Percentiles rank a stretch among this genome's conserved stretches.
phyloP scores from a whole-genome alignment of 2,113 vertebrate genomes.

The Tor tambroides region DNA sequence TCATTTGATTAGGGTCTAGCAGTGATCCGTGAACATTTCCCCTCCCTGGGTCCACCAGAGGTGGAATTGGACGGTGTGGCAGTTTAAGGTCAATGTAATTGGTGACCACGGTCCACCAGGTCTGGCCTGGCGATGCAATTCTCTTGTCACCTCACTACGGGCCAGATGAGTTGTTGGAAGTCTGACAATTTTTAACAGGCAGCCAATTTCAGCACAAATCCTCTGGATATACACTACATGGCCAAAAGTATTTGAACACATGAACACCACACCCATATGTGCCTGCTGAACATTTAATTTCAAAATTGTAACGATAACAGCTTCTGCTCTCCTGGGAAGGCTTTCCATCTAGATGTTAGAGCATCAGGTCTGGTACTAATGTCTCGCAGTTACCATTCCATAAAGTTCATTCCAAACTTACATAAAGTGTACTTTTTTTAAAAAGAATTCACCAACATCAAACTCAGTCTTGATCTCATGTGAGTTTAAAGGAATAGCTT shows the following conservation, averaged over 20 bases:
- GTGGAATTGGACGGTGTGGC: conserved; percentile 55
- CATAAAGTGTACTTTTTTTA: no score
- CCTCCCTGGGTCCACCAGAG: background rate
- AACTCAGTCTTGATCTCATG: background rate
- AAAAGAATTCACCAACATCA: background rate
- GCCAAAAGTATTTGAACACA: background rate
- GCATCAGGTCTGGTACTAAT: background rate
- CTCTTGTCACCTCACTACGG: background rate
- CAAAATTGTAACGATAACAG: background rate
- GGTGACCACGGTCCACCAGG: conserved; percentile 23
- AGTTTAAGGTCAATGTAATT: conserved; percentile 64
- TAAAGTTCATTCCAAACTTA: no score
- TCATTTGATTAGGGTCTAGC: background rate
- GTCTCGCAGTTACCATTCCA: background rate
- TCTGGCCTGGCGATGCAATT: conserved; percentile 12
- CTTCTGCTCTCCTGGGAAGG: background rate
- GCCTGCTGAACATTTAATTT: background rate
- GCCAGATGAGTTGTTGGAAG: background rate
- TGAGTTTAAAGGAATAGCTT: background rate
- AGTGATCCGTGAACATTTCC: conserved; percentile 7
- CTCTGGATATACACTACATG: background rate
- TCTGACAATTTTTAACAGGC: background rate
- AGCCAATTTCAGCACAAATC: background rate
- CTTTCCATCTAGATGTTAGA: background rate
- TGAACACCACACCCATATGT: background rate